Base-by-base conservation (phyloP, 2,113 vertebrate genomes). In the Glaucidium brasilianum region DNA sequence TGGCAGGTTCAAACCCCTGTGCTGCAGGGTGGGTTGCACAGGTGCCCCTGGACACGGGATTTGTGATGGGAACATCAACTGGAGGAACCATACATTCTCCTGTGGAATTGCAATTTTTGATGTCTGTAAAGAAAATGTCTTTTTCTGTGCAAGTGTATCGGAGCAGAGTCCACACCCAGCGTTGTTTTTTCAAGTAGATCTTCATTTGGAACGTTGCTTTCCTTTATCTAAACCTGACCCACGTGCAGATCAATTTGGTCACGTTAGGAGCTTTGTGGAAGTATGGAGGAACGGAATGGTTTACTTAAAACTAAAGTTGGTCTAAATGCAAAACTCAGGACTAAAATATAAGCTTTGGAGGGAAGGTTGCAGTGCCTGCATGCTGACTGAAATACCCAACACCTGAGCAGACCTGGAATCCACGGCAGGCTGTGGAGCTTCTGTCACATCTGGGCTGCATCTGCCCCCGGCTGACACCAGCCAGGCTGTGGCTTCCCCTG, bases 381-480 rank as follows among this genome's bases (percentile, higher is more conserved):
- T 45, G 52, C 56, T 71, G 20, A 23, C n/a, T 34, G 58, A 15
- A 59, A 39, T 7, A 3, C 50, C 26, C 67, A 21, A 0, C 15
- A 27, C 7, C 68, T 23, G 41, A 62, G 71, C 41, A 79, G 66
- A 43, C 13, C 34, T 30, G 52, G 32, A 77, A 63, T 30, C 34
- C 18, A 6, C 4, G 16, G 23, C 34, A 15, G 37, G n/a, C 8
- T 32, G 34, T 11, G 45, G 55, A 82, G 75, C 41, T 58, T 55
- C 56, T 12, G 8, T 12, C 50, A 50, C 8, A 2, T 11, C 45
- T 41, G 25, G 16, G 1, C 59, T 37, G 19, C 68, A 12, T 32
- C 50, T 67, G 67, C 29, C 37, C 0, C 0, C 1, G 10, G 41
- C 63, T 32, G 53, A 5, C 9, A 8, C n/a, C 35, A 27, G 43